Evolutionary conservation across 2,888 invertebrate species (phyloP).

Genomic region (Nezara viridula): DNA sequence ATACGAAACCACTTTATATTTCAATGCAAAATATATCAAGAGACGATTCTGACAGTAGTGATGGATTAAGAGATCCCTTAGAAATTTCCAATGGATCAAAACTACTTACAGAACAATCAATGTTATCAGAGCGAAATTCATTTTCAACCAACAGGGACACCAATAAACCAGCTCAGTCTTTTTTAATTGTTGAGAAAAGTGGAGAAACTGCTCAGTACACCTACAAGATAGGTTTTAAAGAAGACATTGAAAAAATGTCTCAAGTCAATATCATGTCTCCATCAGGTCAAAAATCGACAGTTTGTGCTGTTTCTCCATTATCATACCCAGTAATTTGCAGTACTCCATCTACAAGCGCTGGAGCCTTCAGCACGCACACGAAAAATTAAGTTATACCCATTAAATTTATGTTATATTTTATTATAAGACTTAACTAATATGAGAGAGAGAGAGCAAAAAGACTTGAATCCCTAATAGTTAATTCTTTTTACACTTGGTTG

Average conservation of each 20-base stretch:
- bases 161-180: conserved; percentile 16
- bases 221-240: background rate
- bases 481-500: conserved; percentile 30
- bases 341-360: conserved; percentile 4
- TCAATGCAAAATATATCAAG: conserved; percentile 2
- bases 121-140: background rate
- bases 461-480: conserved; percentile 16
- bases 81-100: background rate
- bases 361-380: background rate
- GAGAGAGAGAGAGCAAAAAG: conserved; percentile 31
- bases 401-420: background rate
- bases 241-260: background rate
- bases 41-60: background rate
- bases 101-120: background rate
- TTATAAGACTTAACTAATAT: conserved; percentile 5
- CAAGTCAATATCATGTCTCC: background rate
- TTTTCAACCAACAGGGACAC: background rate
- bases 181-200: conserved; percentile 45
- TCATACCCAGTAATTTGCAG: background rate
- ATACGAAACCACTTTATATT: conserved; percentile 5
- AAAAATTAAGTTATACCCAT: background rate
- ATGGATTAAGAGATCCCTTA: background rate
- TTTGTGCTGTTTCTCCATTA: background rate
- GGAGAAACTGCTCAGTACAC: conserved; percentile 21
- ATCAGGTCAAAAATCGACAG: background rate